Base-by-base conservation (phyloP, 2,113 vertebrate species). In the Pterocles burchelli region DNA sequence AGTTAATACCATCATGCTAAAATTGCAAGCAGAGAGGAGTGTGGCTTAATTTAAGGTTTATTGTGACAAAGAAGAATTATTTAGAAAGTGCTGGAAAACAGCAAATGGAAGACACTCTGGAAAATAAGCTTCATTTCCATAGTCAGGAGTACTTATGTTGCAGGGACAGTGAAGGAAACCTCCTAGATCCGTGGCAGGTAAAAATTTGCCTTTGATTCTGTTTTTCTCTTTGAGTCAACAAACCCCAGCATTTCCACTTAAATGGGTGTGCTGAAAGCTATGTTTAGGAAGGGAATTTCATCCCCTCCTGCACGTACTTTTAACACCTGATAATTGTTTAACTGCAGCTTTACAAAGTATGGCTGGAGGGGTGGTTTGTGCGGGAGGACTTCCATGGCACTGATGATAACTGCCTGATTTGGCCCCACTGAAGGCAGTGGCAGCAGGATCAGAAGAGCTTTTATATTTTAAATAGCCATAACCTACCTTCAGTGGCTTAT, bases 271-370 rank as follows among this genome's bases (percentile, higher is more conserved):
- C 95, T 75, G 79, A 81, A 86, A 90, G 90, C 90, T 95, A 62
- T 72, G 61, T 95, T 93, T 96, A 67, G 88, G 88, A 77, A 74
- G 79, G 86, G 76, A 95, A 81, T 74, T 85, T 89, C 70, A 91
- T 79, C 78, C 79, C 46, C 61, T 92, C 61, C 79, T 93, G 83
- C 85, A 90, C 0, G 1, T 86, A 67, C 68, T 85, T 94, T 26
- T 67, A 85, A 51, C 85, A 66, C 4, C 15, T 66, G 58, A 54
- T 91, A 80, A 80, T 80, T 95, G 93, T 95, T 96, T 79, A 48
- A 70, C 63, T 86, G 71, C 70, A 95, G 62, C 84, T 95, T 93
- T 90, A 62, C 86, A 63, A 94, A 90, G 52, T n/a, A 48, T 86
- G 90, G 72, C 92, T 93, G 65, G 85, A 94, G 94, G 92, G 88